Evolutionary conservation across 2,113 vertebrate genomes (phyloP).

Genomic region (Setophaga petechia): DNA sequence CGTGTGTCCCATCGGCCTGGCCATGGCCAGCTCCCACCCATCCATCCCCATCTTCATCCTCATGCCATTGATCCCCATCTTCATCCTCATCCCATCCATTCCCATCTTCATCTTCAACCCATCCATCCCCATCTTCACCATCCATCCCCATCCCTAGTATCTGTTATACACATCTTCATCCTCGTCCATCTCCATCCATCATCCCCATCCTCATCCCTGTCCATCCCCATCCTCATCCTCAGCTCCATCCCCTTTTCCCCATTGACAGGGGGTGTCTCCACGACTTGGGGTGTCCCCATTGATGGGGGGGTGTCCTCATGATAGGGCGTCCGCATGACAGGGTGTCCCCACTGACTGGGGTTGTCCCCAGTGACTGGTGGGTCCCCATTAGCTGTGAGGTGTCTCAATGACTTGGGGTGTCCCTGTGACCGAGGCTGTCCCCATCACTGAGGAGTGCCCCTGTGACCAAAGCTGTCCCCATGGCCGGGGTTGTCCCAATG

Average conservation of each 20-base stretch:
- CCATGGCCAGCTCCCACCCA: not conserved
- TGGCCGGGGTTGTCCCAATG: no score
- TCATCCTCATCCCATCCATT: no score
- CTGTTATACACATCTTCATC: not conserved
- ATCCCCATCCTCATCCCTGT: no score
- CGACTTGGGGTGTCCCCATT: not conserved
- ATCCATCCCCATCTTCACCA: no score
- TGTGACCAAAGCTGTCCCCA: no score
- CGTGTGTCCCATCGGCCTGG: fast-evolving
- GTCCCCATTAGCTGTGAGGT: no score
- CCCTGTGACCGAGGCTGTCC: no score
- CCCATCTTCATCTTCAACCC: not conserved
- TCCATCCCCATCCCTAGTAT: no score
- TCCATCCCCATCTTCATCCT: not conserved
- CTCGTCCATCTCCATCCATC: not conserved
- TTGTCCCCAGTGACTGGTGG: not conserved
- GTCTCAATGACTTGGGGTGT: not conserved
- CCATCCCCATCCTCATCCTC: not conserved
- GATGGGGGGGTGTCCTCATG: not conserved
- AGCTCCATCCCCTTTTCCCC: no score
- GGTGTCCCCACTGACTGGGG: no score
- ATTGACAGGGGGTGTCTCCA: not conserved
- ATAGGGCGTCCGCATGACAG: not conserved
- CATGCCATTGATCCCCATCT: not conserved
- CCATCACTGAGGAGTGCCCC: no score